These are phyloP conservation scores for Tarsius wallacei DNA, from an alignment of 2,797 vertebrate species.

Conservation along the genomic window DNA sequence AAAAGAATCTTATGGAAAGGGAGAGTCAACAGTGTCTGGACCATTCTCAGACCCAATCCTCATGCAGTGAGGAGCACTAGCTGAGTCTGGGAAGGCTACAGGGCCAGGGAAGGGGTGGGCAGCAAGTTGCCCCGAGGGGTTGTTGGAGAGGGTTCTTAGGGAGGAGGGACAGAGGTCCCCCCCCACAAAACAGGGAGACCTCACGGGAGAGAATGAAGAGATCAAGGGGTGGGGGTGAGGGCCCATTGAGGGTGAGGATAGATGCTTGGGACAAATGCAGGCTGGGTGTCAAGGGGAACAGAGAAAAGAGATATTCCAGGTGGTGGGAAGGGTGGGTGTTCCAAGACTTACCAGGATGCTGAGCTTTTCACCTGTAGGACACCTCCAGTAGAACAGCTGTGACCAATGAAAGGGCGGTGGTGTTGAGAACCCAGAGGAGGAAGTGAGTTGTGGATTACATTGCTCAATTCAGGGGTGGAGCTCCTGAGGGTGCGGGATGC, in stretches of 20 bases:
- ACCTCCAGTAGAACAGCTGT: constrained; percentile 45
- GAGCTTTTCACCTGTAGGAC: constrained; percentile 62
- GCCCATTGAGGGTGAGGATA: not conserved
- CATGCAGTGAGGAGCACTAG: not conserved
- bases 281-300: not conserved
- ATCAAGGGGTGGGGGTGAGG: not conserved
- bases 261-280: not conserved
- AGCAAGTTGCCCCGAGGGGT: not conserved
- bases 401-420: not conserved
- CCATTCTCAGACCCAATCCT: not conserved
- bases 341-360: constrained; percentile 73
- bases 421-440: constrained; percentile 56
- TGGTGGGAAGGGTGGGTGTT: not conserved
- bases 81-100: not conserved
- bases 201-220: not conserved
- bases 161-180: not conserved
- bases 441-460: constrained; percentile 71
- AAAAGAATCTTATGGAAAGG: not conserved
- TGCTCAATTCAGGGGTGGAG: constrained; percentile 77
- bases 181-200: not conserved
- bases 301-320: not conserved
- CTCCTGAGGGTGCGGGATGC: not conserved
- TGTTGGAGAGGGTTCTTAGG: not conserved
- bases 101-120: not conserved
- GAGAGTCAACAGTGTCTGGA: not conserved